These are phyloP conservation scores for Lamellibrachia luymesi DNA, from an alignment of 1,140 invertebrate species.

Conservation along the genomic window DNA sequence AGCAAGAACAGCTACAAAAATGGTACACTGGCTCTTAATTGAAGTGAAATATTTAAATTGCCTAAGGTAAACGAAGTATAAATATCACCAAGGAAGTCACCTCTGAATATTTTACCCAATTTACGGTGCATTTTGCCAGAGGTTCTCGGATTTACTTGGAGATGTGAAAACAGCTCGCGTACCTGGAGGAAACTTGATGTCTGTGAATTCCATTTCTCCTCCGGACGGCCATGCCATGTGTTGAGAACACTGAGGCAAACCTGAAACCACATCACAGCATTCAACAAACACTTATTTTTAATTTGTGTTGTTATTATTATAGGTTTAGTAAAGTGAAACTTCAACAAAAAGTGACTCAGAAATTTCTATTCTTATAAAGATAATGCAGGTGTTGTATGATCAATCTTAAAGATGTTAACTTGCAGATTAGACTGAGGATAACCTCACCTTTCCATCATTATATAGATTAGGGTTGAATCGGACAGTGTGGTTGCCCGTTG, in stretches of 20 bases:
- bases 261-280: conserved; percentile 32
- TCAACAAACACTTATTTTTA: not conserved
- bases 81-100: not conserved
- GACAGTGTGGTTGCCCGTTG: conserved; percentile 88
- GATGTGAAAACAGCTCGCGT: conserved; percentile 27
- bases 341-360: not conserved
- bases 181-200: conserved; percentile 94
- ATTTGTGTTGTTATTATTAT: too few species aligned
- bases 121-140: not conserved
- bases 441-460: conserved; percentile 81
- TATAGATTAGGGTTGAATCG: conserved; percentile 97
- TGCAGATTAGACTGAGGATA: not conserved
- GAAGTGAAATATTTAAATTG: not conserved
- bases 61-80: not conserved
- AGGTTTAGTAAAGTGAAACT: too few species aligned
- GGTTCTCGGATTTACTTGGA: not conserved
- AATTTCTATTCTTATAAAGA: not conserved
- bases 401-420: not conserved
- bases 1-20: not conserved
- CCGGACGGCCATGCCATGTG: conserved; percentile 97
- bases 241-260: conserved; percentile 94
- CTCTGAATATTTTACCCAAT: too few species aligned
- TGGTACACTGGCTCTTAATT: not conserved
- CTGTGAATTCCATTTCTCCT: conserved; percentile 97
- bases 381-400: not conserved